Evolutionary conservation across 1,140 invertebrate species (phyloP).

Genomic region (Drosophila simulans): DNA sequence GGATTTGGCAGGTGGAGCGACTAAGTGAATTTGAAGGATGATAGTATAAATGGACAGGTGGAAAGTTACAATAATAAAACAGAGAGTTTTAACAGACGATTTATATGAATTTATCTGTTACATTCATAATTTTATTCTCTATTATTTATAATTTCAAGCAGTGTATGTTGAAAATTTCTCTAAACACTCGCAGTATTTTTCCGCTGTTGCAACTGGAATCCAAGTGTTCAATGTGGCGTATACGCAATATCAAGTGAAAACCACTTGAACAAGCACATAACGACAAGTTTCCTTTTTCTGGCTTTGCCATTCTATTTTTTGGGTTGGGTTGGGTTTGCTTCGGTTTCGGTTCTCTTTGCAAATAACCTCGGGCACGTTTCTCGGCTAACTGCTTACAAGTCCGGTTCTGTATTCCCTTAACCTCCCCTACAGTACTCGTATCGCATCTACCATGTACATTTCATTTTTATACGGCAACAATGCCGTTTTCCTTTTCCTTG

Average conservation of each 20-base stretch:
- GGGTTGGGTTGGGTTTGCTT: neutral
- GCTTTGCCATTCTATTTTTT: slow-evolving; percentile 10
- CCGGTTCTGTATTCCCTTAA: slow-evolving; percentile 26
- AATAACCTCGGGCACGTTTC: slow-evolving; percentile 64
- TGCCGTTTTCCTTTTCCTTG: slow-evolving; percentile 53
- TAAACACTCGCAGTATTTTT: slow-evolving; percentile 13
- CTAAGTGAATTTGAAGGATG: neutral
- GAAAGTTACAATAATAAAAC: neutral
- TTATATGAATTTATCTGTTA: too few relatives aligned
- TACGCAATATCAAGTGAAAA: slow-evolving; percentile 61
- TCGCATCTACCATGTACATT: slow-evolving; percentile 24
- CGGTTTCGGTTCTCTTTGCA: slow-evolving; percentile 32
- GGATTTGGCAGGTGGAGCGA: slow-evolving; percentile 28
- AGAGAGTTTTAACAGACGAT: too few relatives aligned
- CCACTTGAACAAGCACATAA: slow-evolving; percentile 48
- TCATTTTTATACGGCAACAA: slow-evolving; percentile 73
- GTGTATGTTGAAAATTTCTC: slow-evolving; percentile 4
- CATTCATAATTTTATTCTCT: neutral
- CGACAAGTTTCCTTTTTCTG: slow-evolving; percentile 38
- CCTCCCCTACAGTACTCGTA: slow-evolving; percentile 1
- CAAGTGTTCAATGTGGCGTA: slow-evolving; percentile 52
- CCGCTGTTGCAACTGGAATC: slow-evolving; percentile 13
- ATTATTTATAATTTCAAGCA: neutral
- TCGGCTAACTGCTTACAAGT: slow-evolving; percentile 51
- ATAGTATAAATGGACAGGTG: neutral